A percentile compares a stretch with the other conserved stretches of the same genome.
These are phyloP conservation scores for Sarcophilus harrisii DNA, from an alignment of 2,797 vertebrate genomes.

Conservation along the genomic window DNA sequence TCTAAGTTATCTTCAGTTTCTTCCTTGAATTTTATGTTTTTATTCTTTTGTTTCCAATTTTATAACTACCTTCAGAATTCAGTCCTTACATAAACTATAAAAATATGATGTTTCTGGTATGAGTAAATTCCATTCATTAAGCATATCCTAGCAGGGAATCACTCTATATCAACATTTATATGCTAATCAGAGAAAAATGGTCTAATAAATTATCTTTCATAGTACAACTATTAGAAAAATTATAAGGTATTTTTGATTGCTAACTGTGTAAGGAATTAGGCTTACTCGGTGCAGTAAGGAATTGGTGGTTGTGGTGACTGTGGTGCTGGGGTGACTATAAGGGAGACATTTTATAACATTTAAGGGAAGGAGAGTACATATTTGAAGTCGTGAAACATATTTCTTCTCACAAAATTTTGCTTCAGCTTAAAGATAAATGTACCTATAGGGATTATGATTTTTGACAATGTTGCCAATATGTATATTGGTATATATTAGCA, in stretches of 20 bases:
- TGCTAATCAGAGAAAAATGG: neutral
- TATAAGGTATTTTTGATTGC: neutral
- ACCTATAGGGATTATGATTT: neutral
- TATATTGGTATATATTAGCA: neutral
- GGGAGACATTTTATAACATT: neutral
- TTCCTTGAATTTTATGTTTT: neutral
- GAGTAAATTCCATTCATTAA: neutral
- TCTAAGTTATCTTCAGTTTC: neutral
- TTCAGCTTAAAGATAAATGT: neutral
- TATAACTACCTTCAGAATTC: neutral
- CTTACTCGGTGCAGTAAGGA: neutral
- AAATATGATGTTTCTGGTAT: neutral
- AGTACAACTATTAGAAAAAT: neutral
- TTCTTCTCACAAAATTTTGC: neutral
- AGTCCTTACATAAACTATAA: neutral
- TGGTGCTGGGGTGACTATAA: neutral
- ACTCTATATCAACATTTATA: neutral
- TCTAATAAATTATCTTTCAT: conserved; percentile 25
- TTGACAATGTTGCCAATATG: neutral
- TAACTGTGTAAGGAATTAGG: neutral
- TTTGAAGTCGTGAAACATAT: neutral
- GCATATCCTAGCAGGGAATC: neutral
- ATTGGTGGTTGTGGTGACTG: neutral
- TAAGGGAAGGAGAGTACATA: neutral
- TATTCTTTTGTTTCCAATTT: neutral